Conservation (phyloP, 2,888 invertebrate genomes). For the Pollenia labialis region DNA sequence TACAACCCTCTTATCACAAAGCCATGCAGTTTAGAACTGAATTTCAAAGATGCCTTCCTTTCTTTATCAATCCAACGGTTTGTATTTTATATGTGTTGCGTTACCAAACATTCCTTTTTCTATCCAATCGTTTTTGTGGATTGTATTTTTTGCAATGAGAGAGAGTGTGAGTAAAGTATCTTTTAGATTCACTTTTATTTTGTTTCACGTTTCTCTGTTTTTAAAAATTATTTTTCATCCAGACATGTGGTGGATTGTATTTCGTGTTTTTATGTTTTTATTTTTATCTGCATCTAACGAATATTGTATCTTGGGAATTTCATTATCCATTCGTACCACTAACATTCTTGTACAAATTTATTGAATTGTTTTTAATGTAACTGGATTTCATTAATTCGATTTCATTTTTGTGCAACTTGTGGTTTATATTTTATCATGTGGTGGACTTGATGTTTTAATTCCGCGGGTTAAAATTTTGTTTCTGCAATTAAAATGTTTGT, state of each 20-base stretch:
- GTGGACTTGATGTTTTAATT: slow-evolving; percentile 7
- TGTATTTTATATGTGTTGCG: neutral
- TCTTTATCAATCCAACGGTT: neutral
- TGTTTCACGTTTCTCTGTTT: slow-evolving; percentile 9
- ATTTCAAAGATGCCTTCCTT: slow-evolving; percentile 20
- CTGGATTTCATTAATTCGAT: neutral
- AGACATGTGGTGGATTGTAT: slow-evolving; percentile 61
- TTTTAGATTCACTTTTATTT: slow-evolving; percentile 24
- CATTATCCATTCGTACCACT: neutral
- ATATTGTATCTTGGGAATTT: slow-evolving; percentile 1
- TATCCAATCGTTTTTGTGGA: slow-evolving; percentile 33
- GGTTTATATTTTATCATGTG: slow-evolving; percentile 34
- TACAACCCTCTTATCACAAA: neutral
- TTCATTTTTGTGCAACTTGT: slow-evolving; percentile 40
- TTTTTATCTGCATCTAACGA: neutral
- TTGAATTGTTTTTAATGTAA: slow-evolving; percentile 1
- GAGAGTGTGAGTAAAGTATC: slow-evolving; percentile 1
- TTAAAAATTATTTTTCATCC: neutral
- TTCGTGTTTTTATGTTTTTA: slow-evolving; percentile 48
- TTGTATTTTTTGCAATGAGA: neutral
- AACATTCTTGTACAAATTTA: neutral
- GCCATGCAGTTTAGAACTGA: slow-evolving; percentile 12
- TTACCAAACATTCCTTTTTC: neutral
- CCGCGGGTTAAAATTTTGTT: neutral
- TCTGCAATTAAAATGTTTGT: neutral